A percentile compares a stretch with the other conserved stretches of the same genome.
Evolutionary conservation across 1,140 invertebrate species (phyloP).

Genomic region (Penaeus chinensis): DNA sequence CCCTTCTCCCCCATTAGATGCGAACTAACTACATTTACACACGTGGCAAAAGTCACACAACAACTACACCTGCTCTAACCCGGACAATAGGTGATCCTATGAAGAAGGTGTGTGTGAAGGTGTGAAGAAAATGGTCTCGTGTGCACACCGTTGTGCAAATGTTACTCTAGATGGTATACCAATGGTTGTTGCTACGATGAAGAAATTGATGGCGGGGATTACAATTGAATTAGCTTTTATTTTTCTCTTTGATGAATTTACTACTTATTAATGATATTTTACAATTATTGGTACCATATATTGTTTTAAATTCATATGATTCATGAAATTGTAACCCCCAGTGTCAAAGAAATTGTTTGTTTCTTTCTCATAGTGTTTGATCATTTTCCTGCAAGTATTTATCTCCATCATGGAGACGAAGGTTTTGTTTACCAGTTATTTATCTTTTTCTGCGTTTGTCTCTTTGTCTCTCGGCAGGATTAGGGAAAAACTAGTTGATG

Average conservation of each 20-base stretch:
- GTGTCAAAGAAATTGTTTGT: conserved; percentile 2
- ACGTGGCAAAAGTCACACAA: conserved; percentile 9
- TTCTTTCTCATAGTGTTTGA: conserved; percentile 26
- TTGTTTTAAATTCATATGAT: conserved; percentile 18
- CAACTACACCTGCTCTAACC: neutral
- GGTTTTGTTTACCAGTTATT: neutral
- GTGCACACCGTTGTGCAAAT: conserved; percentile 27
- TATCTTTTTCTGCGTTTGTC: neutral
- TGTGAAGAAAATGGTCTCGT: conserved; percentile 13
- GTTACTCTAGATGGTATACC: neutral
- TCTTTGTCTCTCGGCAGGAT: conserved; percentile 11
- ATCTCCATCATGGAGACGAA: conserved; percentile 11
- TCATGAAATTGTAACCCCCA: conserved; percentile 2
- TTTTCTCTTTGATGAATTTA: conserved; percentile 11
- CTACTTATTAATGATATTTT: conserved; percentile 5
- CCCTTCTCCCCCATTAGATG: conserved; percentile 23
- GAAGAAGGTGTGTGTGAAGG: conserved; percentile 10
- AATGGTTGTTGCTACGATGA: conserved; percentile 11
- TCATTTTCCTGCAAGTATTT: neutral
- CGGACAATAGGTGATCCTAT: neutral
- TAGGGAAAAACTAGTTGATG: conserved; percentile 19
- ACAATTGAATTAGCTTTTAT: conserved; percentile 22
- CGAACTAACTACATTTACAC: conserved; percentile 24
- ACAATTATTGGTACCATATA: conserved; percentile 10
- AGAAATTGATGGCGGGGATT: conserved; percentile 2